These are phyloP conservation scores for Marmota flaviventris DNA, from an alignment of 2,113 vertebrate genomes.

Conservation along the genomic window DNA sequence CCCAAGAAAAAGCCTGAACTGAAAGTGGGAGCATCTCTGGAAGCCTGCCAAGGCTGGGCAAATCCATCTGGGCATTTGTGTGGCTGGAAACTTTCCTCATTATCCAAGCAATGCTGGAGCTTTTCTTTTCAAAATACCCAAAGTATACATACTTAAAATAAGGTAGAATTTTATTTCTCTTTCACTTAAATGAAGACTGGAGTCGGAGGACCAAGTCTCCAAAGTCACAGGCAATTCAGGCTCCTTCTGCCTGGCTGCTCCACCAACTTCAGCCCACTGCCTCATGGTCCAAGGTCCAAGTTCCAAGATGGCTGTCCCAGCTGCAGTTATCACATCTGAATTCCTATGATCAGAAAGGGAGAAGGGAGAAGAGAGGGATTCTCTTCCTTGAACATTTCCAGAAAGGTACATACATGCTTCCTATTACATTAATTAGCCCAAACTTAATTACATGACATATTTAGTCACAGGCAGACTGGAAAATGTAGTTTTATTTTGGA, in stretches of 20 bases:
- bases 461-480: neutral
- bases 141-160: neutral
- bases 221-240: neutral
- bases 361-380: neutral
- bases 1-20: neutral
- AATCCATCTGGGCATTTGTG: neutral
- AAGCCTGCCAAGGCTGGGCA: neutral
- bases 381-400: neutral
- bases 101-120: rapidly evolving
- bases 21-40: neutral
- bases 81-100: neutral
- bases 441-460: neutral
- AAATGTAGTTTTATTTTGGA: neutral
- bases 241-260: neutral
- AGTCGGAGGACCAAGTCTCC: neutral
- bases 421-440: neutral
- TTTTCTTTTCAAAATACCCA: neutral
- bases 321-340: neutral
- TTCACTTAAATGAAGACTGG: neutral
- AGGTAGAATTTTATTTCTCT: neutral
- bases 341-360: neutral
- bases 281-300: neutral
- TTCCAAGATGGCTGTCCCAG: neutral
- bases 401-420: neutral
- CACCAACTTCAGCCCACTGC: neutral